Evolutionary conservation across 2,113 vertebrate species (phyloP).

Genomic region (Gasterosteus nipponicus): DNA sequence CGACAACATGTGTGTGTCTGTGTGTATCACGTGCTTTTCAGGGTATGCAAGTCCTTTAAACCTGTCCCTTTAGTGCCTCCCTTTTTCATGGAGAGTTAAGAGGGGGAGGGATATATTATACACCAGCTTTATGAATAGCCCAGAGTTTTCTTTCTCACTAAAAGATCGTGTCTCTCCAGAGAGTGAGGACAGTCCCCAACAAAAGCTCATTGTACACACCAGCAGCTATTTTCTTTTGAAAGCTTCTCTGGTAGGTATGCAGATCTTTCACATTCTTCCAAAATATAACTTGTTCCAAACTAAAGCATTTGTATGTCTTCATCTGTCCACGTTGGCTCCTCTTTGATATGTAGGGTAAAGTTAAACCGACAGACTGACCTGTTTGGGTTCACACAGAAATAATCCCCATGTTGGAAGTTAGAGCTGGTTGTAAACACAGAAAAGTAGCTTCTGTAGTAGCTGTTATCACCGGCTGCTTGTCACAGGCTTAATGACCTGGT

Average conservation of each 20-base stretch:
- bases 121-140: constrained; percentile 76
- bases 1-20: constrained; percentile 7
- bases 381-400: constrained; percentile 21
- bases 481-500: constrained; percentile 9
- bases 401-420: background rate
- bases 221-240: constrained; percentile 62
- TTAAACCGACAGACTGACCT: constrained; percentile 15
- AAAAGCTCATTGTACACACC: constrained; percentile 78
- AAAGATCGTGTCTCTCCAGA: constrained; percentile 68
- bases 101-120: constrained; percentile 65
- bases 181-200: constrained; percentile 71
- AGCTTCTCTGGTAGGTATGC: background rate
- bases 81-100: constrained; percentile 50
- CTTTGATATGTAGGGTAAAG: constrained; percentile 35
- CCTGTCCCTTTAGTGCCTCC: constrained; percentile 38
- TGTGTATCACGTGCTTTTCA: constrained; percentile 36
- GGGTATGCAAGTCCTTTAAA: constrained; percentile 51
- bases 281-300: constrained; percentile 25
- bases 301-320: constrained; percentile 35
- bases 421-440: background rate
- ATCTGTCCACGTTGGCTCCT: constrained; percentile 19
- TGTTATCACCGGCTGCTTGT: background rate
- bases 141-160: constrained; percentile 75
- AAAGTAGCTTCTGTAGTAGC: background rate
- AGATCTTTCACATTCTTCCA: constrained; percentile 9